phyloP scores from a whole-genome alignment of 2,113 vertebrate species.

The Chloropsis cyanopogon region DNA sequence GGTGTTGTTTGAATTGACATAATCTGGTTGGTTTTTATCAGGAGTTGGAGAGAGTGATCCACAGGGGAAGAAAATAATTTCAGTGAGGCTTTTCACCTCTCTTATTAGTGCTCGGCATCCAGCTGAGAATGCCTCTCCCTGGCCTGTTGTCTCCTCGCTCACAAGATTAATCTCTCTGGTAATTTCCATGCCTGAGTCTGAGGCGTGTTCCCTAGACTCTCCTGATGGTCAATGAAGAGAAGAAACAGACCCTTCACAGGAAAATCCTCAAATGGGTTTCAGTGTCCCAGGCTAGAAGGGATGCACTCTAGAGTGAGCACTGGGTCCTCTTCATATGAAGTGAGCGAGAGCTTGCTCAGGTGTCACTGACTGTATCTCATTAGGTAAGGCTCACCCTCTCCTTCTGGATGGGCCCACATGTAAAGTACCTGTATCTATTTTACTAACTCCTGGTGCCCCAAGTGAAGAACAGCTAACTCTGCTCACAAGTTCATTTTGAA shows the following conservation, averaged over 20 bases:
- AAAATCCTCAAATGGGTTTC: not conserved
- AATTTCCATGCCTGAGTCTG: not conserved
- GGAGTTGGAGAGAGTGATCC: not conserved
- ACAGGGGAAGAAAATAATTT: not conserved
- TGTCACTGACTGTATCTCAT: not conserved
- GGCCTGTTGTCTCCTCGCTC: not conserved
- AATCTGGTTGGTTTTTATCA: not conserved
- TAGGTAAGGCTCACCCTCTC: not conserved
- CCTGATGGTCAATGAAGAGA: not conserved
- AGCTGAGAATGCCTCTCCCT: not conserved
- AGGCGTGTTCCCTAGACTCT: not conserved
- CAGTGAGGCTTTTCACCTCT: not conserved
- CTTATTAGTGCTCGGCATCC: not conserved
- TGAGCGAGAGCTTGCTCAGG: not conserved
- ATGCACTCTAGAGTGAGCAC: not conserved
- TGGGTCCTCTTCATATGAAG: not conserved
- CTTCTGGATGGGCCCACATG: not conserved
- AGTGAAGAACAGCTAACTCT: not conserved
- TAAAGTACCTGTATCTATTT: not conserved
- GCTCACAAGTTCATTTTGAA: not conserved
- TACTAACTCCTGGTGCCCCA: not conserved
- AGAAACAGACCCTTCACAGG: not conserved
- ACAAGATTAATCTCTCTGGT: not conserved
- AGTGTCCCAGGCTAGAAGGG: not conserved
- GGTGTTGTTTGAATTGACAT: not conserved